phyloP scores from a whole-genome alignment of 2,888 invertebrate species.

The Tridacna gigas region DNA sequence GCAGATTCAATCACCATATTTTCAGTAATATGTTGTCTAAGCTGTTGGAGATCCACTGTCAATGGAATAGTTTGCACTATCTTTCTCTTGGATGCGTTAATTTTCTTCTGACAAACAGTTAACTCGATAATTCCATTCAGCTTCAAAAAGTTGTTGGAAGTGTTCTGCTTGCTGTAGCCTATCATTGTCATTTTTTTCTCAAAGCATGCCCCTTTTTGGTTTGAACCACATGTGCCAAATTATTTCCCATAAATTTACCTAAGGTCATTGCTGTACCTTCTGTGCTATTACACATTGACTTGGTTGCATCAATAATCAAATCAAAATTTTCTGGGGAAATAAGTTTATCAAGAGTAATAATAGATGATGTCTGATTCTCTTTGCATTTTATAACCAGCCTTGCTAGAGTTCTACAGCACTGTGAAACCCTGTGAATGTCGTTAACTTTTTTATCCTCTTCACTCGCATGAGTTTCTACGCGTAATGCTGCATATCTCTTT shows the following conservation, averaged over 20 bases:
- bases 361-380: conserved; percentile 29
- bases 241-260: conserved; percentile 45
- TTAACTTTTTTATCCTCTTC: conserved; percentile 43
- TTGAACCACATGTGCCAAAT: conserved; percentile 47
- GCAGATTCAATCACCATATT: conserved; percentile 12
- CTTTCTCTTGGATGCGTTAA: conserved; percentile 34
- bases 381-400: conserved; percentile 36
- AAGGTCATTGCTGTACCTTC: conserved; percentile 39
- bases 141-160: conserved; percentile 44
- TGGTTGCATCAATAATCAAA: conserved; percentile 34
- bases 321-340: conserved; percentile 46
- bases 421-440: conserved; percentile 50
- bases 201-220: conserved; percentile 47
- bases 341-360: conserved; percentile 34
- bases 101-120: conserved; percentile 36
- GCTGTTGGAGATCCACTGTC: conserved; percentile 45
- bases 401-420: conserved; percentile 44
- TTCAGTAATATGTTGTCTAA: conserved; percentile 2
- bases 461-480: conserved; percentile 46
- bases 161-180: conserved; percentile 31
- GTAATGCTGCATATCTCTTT: conserved; percentile 41
- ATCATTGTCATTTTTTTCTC: conserved; percentile 36
- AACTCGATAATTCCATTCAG: conserved; percentile 57
- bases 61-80: conserved; percentile 48
- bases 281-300: conserved; percentile 30